These are phyloP conservation scores for Megamerina dolium DNA, from an alignment of 2,888 invertebrate genomes.

Conservation along the genomic window DNA sequence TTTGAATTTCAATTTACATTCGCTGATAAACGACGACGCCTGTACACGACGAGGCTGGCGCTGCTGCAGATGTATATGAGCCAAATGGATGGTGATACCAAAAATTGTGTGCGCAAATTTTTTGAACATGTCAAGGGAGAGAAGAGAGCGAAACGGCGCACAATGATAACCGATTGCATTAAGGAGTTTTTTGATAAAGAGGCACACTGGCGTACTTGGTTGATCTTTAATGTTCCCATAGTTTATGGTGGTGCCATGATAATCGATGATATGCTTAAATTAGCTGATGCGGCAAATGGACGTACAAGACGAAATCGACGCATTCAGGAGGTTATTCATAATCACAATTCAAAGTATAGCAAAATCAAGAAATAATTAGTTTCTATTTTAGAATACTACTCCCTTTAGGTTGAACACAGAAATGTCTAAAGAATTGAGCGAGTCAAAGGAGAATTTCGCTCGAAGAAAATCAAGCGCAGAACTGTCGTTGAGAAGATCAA, in stretches of 20 bases:
- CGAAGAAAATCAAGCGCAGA: no score
- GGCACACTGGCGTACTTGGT: slow-evolving; percentile 19
- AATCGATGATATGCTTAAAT: slow-evolving; percentile 25
- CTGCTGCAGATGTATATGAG: slow-evolving; percentile 25
- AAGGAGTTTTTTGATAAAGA: slow-evolving; percentile 27
- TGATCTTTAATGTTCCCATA: slow-evolving; percentile 28
- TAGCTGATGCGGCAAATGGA: slow-evolving; percentile 26
- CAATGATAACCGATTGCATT: slow-evolving; percentile 29
- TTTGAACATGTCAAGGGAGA: slow-evolving; percentile 22
- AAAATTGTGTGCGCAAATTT: slow-evolving; percentile 23
- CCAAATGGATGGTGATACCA: slow-evolving; percentile 18
- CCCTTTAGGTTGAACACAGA: no score
- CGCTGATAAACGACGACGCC: slow-evolving; percentile 9
- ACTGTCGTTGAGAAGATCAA: no score
- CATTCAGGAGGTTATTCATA: background rate
- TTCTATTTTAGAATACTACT: no score
- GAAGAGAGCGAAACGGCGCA: slow-evolving; percentile 12
- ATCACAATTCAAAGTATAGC: background rate
- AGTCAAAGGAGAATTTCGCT: no score
- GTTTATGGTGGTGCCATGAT: slow-evolving; percentile 13
- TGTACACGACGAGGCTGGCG: slow-evolving; percentile 21
- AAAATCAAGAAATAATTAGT: background rate
- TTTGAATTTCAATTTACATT: slow-evolving; percentile 28
- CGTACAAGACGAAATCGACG: no score
- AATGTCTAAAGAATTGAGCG: no score